Conservation (phyloP, 2,113 vertebrate genomes). For the Chloebia gouldiae region DNA sequence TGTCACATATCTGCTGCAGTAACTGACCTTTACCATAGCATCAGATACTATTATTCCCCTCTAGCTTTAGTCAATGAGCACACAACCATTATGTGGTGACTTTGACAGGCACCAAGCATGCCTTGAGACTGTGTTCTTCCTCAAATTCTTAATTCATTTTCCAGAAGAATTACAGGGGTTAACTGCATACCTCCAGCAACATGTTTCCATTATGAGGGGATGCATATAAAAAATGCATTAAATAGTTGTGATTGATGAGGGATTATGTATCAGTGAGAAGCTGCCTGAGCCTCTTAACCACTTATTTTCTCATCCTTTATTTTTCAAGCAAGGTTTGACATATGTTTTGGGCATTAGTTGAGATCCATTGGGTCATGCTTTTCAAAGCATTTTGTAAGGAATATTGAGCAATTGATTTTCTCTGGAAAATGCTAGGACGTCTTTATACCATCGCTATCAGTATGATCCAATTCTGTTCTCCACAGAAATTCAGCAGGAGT, state of each 20-base stretch:
- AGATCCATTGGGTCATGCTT: not conserved
- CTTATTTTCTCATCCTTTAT: not conserved
- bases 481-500: conserved; percentile 46
- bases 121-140: not conserved
- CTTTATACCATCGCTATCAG: not conserved
- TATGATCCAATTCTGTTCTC: not conserved
- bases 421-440: not conserved
- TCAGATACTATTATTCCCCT: not conserved
- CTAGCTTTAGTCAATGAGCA: not conserved
- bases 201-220: not conserved
- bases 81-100: not conserved
- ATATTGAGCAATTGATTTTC: conserved; percentile 49
- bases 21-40: not conserved
- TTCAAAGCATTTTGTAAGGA: conserved; percentile 21
- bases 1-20: not conserved
- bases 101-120: not conserved
- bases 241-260: not conserved
- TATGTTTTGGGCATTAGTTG: not conserved
- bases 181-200: not conserved
- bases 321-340: not conserved
- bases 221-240: not conserved
- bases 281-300: not conserved
- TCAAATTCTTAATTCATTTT: not conserved
- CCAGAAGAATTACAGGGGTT: not conserved
- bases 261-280: not conserved